Conservation (phyloP, 1,140 invertebrate species). For the Zelostemma sp. region DNA sequence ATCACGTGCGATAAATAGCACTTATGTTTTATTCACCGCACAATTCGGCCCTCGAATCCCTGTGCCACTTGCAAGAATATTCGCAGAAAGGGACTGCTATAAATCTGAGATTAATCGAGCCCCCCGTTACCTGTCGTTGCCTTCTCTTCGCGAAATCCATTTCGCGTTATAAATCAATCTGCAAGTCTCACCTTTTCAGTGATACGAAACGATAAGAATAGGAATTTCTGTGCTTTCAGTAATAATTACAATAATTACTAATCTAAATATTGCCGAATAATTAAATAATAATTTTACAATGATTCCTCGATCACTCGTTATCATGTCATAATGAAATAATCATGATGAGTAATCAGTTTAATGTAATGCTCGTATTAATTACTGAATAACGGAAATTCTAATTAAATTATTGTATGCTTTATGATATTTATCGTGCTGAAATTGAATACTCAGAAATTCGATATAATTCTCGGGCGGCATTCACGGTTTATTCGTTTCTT, state of each 20-base stretch:
- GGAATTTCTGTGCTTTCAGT: no score
- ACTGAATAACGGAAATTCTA: constrained; percentile 11
- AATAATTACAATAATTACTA: no score
- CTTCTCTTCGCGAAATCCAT: constrained; percentile 57
- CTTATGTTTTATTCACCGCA: constrained; percentile 7
- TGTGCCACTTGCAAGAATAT: constrained; percentile 42
- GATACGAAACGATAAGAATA: no score
- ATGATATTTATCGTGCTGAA: constrained; percentile 8
- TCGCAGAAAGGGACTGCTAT: constrained; percentile 58
- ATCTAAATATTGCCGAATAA: no score
- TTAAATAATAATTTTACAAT: no score
- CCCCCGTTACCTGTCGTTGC: constrained; percentile 53
- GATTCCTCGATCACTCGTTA: no score
- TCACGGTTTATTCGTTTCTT: neutral
- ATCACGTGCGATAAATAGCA: constrained; percentile 21
- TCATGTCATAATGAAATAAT: no score
- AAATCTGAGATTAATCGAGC: constrained; percentile 58
- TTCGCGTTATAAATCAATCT: constrained; percentile 59
- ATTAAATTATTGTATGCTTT: constrained; percentile 10
- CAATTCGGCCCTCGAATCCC: constrained; percentile 14
- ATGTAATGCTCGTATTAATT: no score
- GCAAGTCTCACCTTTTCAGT: neutral
- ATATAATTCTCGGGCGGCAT: constrained; percentile 13
- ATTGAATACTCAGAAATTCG: constrained; percentile 11
- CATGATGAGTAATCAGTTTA: no score